phyloP scores from a whole-genome alignment of 2,113 vertebrate species.

The Anarrhichthys ocellatus region DNA sequence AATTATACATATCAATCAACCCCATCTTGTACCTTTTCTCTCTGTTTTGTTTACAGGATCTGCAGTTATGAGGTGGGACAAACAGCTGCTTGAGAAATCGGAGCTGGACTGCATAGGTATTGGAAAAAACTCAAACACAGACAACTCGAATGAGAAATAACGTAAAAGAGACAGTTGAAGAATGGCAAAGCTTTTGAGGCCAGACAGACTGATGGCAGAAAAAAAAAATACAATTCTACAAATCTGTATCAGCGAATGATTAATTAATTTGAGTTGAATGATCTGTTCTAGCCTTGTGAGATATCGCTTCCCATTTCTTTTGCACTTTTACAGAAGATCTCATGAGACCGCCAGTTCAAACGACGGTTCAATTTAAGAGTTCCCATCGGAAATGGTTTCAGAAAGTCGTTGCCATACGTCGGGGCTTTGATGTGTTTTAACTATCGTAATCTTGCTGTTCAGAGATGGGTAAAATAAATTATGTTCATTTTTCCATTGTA shows the following conservation, averaged over 20 bases:
- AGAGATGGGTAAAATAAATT: conserved; percentile 59
- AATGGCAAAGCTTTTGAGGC: conserved; percentile 69
- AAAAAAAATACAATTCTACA: conserved; percentile 66
- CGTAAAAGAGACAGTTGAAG: conserved; percentile 60
- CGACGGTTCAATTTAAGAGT: conserved; percentile 77
- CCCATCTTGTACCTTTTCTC: conserved; percentile 19
- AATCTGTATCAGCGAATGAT: conserved; percentile 78
- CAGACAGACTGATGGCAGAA: conserved; percentile 32
- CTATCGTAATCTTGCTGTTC: conserved; percentile 65
- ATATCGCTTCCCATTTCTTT: conserved; percentile 77
- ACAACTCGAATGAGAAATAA: conserved; percentile 51
- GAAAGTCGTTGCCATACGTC: conserved; percentile 59
- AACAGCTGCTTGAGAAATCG: conserved; percentile 14
- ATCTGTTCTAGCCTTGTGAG: conserved; percentile 74
- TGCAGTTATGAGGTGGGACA: conserved; percentile 19
- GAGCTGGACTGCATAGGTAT: conserved; percentile 31
- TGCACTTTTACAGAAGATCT: conserved; percentile 74
- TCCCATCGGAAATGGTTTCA: conserved; percentile 70
- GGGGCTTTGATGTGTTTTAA: conserved; percentile 77
- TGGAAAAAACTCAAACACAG: conserved; percentile 31
- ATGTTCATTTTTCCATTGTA: conserved; percentile 47
- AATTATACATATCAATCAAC: conserved; percentile 47
- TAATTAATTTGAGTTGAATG: conserved; percentile 78
- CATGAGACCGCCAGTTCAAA: conserved; percentile 79
- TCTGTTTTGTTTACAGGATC: conserved; percentile 58